Evolutionary conservation across 1,140 invertebrate species (phyloP).

Genomic region (Globodera rostochiensis): DNA sequence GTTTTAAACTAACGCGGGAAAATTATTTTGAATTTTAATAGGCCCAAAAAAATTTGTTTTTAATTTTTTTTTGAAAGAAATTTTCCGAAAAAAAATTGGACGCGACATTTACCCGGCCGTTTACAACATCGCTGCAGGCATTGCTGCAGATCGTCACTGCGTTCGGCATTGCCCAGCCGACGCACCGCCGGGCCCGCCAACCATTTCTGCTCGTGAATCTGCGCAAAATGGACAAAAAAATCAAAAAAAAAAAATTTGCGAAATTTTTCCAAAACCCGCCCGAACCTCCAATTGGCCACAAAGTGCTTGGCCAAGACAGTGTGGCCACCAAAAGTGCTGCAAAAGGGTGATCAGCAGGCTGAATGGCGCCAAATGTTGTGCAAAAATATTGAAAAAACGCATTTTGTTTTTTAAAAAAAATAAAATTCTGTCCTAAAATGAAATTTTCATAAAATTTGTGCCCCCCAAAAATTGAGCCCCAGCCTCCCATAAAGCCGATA

Average conservation of each 20-base stretch:
- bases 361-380: too few relatives aligned
- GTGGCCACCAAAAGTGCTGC: neutral
- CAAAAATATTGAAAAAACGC: too few relatives aligned
- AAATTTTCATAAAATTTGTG: too few relatives aligned
- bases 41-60: neutral
- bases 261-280: neutral
- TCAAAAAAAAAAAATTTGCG: neutral
- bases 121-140: slow-evolving; percentile 5
- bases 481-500: too few relatives aligned
- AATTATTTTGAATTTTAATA: too few relatives aligned
- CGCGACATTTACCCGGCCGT: neutral
- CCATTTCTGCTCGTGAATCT: slow-evolving; percentile 6
- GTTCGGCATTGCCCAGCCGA: neutral
- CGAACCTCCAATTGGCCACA: slow-evolving; percentile 6
- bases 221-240: neutral
- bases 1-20: too few relatives aligned
- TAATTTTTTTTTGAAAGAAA: neutral
- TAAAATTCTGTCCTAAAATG: too few relatives aligned
- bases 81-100: neutral
- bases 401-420: too few relatives aligned
- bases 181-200: neutral
- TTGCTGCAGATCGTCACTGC: neutral
- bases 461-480: too few relatives aligned
- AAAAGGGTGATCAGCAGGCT: neutral
- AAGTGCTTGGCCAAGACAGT: neutral